These are phyloP conservation scores for Callyntrura guangdongensis DNA, from an alignment of 2,888 invertebrate genomes.

Conservation along the genomic window DNA sequence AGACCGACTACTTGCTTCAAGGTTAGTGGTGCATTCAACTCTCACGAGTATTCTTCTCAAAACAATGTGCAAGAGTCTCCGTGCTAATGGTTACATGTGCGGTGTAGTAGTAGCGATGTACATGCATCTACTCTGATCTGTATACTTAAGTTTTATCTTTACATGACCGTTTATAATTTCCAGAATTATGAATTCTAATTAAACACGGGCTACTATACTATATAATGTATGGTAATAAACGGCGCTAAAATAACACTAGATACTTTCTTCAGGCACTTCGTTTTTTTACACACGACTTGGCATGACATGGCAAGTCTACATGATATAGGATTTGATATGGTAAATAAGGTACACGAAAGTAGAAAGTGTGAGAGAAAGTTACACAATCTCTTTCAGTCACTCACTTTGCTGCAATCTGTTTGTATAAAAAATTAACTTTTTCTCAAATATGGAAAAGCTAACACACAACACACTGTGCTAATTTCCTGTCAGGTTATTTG, in stretches of 20 bases:
- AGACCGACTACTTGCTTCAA: not conserved
- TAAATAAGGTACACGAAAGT: not conserved
- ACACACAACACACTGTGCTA: no score
- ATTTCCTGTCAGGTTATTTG: no score
- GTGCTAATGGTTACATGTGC: not conserved
- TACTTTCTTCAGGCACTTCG: no score
- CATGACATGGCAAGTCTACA: not conserved
- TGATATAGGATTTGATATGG: no score
- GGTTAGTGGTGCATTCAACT: slow-evolving; percentile 59
- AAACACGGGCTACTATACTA: no score
- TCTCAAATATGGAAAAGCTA: not conserved
- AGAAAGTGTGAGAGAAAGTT: not conserved
- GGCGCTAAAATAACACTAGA: no score
- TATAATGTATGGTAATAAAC: not conserved
- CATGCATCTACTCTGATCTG: no score
- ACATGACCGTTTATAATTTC: no score
- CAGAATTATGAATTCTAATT: no score
- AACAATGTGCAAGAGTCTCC: not conserved
- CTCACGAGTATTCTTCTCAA: not conserved
- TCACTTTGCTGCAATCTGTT: not conserved
- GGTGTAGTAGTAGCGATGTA: no score
- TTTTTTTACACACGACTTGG: no score
- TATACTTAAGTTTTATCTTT: no score
- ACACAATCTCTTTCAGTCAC: not conserved
- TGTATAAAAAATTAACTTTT: slow-evolving; percentile 44